A percentile compares a stretch with the other conserved stretches of the same genome.
phyloP scores from a whole-genome alignment of 2,797 vertebrate species.

The Parauchenoglanis ngamensis region DNA sequence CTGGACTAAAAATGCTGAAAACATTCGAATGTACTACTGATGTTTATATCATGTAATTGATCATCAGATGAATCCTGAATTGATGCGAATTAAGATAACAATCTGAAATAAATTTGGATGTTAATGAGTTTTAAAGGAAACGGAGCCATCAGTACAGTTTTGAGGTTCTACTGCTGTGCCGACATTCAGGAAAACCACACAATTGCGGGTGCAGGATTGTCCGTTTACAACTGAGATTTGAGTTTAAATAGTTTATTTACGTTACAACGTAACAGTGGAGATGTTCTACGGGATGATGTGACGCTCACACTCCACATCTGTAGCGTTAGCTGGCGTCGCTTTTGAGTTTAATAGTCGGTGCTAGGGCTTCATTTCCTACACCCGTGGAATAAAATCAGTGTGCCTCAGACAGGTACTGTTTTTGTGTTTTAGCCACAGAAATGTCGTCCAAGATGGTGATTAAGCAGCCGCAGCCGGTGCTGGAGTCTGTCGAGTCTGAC shows the following conservation, averaged over 20 bases:
- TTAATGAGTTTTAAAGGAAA: too few relatives aligned
- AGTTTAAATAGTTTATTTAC: too few relatives aligned
- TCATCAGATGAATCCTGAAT: background rate
- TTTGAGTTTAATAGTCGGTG: background rate
- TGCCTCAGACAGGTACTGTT: background rate
- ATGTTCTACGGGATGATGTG: background rate
- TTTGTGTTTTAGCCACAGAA: conserved; percentile 22
- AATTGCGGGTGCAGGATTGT: too few relatives aligned
- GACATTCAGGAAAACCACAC: too few relatives aligned
- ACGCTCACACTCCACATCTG: background rate
- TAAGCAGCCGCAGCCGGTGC: conserved; percentile 45
- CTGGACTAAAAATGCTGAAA: too few relatives aligned
- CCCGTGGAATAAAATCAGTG: background rate
- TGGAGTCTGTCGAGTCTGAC: conserved; percentile 46
- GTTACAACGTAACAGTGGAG: background rate
- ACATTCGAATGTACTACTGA: too few relatives aligned
- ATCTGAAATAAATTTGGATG: too few relatives aligned
- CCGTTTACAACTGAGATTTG: too few relatives aligned
- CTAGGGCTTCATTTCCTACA: background rate
- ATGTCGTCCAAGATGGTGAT: conserved; percentile 51
- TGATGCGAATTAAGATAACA: background rate
- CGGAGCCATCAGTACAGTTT: too few relatives aligned
- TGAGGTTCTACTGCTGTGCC: too few relatives aligned
- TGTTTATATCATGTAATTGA: background rate
- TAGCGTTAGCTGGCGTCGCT: background rate